Percentiles rank a stretch among this genome's conserved stretches.
These are phyloP conservation scores for Centrocercus urophasianus DNA, from an alignment of 2,113 vertebrate species.

Conservation along the genomic window DNA sequence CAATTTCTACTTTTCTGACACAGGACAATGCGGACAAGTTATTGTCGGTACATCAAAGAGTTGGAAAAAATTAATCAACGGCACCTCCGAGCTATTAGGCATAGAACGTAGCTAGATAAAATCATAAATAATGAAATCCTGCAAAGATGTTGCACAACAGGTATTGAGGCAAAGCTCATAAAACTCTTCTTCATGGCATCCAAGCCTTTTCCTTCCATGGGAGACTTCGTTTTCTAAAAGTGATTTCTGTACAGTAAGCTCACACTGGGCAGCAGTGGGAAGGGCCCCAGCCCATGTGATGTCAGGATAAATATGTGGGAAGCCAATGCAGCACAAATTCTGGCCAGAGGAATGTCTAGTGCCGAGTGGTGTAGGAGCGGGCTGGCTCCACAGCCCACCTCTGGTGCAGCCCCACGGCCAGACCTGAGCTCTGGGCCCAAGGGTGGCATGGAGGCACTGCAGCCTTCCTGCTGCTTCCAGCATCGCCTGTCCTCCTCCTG, in stretches of 20 bases:
- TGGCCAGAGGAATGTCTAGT: conserved; percentile 65
- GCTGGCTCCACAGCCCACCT: neutral
- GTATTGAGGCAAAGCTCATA: conserved; percentile 43
- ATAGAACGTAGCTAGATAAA: conserved; percentile 67
- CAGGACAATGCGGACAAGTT: conserved; percentile 47
- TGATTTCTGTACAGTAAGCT: neutral
- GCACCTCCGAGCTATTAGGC: conserved; percentile 67
- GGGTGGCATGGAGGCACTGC: rapidly evolving
- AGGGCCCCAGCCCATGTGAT: conserved; percentile 65
- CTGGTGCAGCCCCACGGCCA: rapidly evolving
- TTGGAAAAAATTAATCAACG: conserved; percentile 67
- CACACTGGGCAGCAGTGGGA: conserved; percentile 59
- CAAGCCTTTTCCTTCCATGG: conserved; percentile 28
- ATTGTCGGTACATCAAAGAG: conserved; percentile 66
- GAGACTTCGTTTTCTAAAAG: neutral
- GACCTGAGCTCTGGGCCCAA: neutral
- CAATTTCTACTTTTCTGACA: conserved; percentile 48
- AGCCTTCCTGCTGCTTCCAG: neutral
- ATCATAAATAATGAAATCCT: conserved; percentile 71
- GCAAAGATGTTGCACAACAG: conserved; percentile 55
- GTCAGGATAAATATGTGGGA: conserved; percentile 66
- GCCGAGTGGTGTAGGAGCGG: neutral
- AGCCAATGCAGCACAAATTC: conserved; percentile 64
- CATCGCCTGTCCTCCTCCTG: rapidly evolving
- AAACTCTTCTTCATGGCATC: conserved; percentile 19